phyloP scores from a whole-genome alignment of 2,113 vertebrate species.

The Oxyura jamaicensis region DNA sequence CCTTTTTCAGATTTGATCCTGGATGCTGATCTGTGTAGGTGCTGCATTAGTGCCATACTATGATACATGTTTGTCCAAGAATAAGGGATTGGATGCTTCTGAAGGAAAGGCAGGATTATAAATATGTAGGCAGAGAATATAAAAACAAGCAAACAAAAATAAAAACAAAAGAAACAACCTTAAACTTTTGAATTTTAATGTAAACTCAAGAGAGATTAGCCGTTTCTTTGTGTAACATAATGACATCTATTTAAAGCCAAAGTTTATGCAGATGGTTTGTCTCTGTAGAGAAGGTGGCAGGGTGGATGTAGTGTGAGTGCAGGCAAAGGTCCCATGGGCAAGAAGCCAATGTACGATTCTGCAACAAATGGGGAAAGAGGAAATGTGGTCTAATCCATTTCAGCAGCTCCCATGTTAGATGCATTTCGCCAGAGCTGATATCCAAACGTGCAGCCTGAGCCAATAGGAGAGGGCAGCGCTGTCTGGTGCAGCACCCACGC shows the following conservation, averaged over 20 bases:
- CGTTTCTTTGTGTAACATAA: not conserved
- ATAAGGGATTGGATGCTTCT: not conserved
- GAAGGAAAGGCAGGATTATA: not conserved
- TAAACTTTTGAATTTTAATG: not conserved
- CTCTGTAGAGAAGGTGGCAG: not conserved
- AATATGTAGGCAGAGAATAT: not conserved
- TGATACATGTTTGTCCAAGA: not conserved
- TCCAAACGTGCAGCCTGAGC: not conserved
- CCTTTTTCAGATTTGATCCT: not conserved
- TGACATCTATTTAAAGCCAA: not conserved
- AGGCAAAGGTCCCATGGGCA: accelerated
- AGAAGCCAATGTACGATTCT: accelerated
- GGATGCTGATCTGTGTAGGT: not conserved
- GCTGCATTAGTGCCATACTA: not conserved
- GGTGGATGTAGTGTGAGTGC: not conserved
- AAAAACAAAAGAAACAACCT: too few relatives aligned
- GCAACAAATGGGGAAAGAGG: not conserved
- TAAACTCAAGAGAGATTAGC: accelerated
- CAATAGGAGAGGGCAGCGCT: not conserved
- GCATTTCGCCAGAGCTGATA: not conserved
- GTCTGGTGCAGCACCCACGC: not conserved
- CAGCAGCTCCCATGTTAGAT: not conserved
- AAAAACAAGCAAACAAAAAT: not conserved
- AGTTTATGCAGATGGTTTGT: not conserved
- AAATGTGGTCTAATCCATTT: not conserved